Percentiles rank a stretch among this genome's conserved stretches.
Evolutionary conservation across 2,113 vertebrate species (phyloP).

Genomic region (Macquaria australasica): DNA sequence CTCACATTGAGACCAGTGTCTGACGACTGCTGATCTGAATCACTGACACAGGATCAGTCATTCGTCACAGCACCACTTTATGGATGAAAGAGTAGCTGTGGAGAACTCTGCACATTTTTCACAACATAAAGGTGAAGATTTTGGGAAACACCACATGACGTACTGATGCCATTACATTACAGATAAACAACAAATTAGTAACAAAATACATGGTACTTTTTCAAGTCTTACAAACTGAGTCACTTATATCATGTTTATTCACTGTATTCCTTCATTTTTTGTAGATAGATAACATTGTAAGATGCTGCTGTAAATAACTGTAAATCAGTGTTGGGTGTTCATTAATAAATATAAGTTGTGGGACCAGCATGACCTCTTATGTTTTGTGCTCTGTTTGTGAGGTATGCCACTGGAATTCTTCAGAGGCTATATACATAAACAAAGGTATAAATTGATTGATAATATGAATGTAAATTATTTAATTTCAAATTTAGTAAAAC

Average conservation of each 20-base stretch:
- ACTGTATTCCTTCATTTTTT: neutral
- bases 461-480: neutral
- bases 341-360: conserved; percentile 36
- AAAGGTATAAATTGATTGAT: neutral
- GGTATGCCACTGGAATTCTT: neutral
- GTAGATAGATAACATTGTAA: neutral
- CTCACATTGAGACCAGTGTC: conserved; percentile 90
- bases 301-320: conserved; percentile 47
- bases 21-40: conserved; percentile 29
- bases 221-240: neutral
- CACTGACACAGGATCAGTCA: neutral
- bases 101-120: neutral
- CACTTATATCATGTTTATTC: neutral
- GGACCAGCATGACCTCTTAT: conserved; percentile 21
- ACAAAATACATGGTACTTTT: neutral
- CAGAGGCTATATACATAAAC: neutral
- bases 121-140: neutral
- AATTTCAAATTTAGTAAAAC: too few species aligned
- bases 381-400: neutral
- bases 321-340: conserved; percentile 22
- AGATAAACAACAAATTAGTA: neutral
- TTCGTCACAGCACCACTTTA: neutral
- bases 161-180: neutral
- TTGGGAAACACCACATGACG: neutral
- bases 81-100: neutral